Percentiles rank a stretch among this genome's conserved stretches.
Conservation (phyloP, 2,797 vertebrate genomes). For the Myiotriccus ornatus region DNA sequence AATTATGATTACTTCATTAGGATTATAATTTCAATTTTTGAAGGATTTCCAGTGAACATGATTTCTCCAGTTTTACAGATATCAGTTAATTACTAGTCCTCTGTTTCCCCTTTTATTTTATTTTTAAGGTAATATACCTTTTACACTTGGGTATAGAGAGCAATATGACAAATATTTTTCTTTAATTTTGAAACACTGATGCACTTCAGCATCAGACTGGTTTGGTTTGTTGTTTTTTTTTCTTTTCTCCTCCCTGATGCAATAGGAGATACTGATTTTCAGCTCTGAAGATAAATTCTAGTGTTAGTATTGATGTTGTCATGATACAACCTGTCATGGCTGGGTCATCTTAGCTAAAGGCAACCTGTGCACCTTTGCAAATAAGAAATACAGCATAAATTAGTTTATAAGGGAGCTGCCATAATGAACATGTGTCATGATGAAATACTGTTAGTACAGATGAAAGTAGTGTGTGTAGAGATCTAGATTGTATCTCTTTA, state of each 20-base stretch:
- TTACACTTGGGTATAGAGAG: neutral
- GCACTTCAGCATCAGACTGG: neutral
- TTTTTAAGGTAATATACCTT: neutral
- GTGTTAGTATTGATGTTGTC: neutral
- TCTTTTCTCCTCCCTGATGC: neutral
- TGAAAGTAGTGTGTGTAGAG: neutral
- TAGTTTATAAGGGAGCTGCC: neutral
- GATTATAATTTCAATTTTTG: neutral
- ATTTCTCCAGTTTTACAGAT: neutral
- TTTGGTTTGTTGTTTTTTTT: neutral
- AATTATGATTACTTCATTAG: neutral
- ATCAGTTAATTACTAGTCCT: neutral
- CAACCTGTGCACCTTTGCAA: neutral
- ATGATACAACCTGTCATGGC: neutral
- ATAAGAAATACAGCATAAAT: neutral
- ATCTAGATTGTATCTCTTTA: neutral
- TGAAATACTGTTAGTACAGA: neutral
- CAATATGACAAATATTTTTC: neutral
- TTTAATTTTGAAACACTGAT: neutral
- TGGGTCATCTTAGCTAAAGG: neutral
- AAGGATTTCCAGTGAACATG: neutral
- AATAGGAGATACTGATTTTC: neutral
- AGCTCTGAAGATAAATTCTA: neutral
- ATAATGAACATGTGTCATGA: neutral
- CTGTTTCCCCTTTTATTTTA: neutral